Evolutionary conservation across 2,797 vertebrate species (phyloP), one percentile per base, ranked within the genome.

Genomic region (Danio albolineatus): DNA sequence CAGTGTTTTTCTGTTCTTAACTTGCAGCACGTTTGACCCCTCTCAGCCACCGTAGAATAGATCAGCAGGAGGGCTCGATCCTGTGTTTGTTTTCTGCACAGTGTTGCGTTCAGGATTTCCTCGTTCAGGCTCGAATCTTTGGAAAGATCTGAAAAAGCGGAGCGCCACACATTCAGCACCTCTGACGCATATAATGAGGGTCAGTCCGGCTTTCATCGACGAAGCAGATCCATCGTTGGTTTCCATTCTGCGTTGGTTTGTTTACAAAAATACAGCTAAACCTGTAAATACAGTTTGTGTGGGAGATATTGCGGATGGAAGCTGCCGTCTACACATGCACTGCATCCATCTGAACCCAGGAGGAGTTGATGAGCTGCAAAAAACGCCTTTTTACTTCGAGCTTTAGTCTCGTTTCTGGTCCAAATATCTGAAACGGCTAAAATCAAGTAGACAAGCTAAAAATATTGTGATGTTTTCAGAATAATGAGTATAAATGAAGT

Each of bases 271-370:
- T 93, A 94, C 85, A 83, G 89, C 73, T 90, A 87, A 89, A 93
- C 92, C 86, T 90, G 89, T 89, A 89, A 87, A 89, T 84, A 80
- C 88, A 80, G 79, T 80, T 39, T 86, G 90, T 89, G 89, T 92
- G 83, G 77, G 88, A 85, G 89, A 80, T 81, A 89, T 84, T 53
- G 92, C 90, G 89, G 84, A 88, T 92, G 89, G 91, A 92, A 93
- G 91, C 92, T 92, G 91, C 91, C 92, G 87, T 91, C 86, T 92
- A 93, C 89, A 86, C 94, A 95, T 95, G 94, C 94, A 93, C 83
- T 88, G 82, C 77, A 83, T 89, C 54, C 85, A 65, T 90, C 89
- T 90, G 90, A 91, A 85, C 76, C 83, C 82, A 89, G 85, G 65
- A 83, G 89, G 28, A 28, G 28, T 28, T 28, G 28, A 28, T 28